Conservation (phyloP, 64 coral and sea anemone genomes). For the Actinia equina region DNA sequence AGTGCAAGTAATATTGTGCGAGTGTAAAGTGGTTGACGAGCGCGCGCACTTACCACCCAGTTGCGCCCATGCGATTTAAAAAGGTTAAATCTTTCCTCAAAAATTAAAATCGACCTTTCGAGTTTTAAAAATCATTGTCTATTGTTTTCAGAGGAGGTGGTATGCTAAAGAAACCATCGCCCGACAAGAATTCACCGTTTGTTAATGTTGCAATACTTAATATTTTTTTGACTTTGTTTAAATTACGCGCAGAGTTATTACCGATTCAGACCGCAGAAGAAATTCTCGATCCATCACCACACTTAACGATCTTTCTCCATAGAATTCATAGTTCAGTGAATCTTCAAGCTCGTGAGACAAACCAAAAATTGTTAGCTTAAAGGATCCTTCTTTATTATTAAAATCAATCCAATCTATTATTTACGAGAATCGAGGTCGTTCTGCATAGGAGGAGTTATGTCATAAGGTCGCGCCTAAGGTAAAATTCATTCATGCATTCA, state of each 20-base stretch:
- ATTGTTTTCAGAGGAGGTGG: neutral
- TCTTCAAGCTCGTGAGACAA: neutral
- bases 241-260: neutral
- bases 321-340: neutral
- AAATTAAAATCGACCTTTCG: neutral
- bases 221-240: neutral
- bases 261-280: neutral
- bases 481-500: neutral
- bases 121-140: neutral
- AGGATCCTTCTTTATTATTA: neutral
- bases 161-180: neutral
- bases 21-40: neutral
- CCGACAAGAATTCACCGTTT: neutral
- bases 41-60: neutral
- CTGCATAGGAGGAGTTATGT: neutral
- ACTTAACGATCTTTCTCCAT: neutral
- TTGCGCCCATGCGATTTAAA: neutral
- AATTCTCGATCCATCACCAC: neutral
- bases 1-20: neutral
- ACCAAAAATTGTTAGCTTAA: neutral
- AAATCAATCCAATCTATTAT: conserved; percentile 3
- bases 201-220: neutral
- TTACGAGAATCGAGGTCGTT: neutral
- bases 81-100: neutral
- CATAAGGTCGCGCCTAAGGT: neutral